Base-by-base conservation (phyloP, 2,888 invertebrate genomes). In the Spodoptera exigua region DNA sequence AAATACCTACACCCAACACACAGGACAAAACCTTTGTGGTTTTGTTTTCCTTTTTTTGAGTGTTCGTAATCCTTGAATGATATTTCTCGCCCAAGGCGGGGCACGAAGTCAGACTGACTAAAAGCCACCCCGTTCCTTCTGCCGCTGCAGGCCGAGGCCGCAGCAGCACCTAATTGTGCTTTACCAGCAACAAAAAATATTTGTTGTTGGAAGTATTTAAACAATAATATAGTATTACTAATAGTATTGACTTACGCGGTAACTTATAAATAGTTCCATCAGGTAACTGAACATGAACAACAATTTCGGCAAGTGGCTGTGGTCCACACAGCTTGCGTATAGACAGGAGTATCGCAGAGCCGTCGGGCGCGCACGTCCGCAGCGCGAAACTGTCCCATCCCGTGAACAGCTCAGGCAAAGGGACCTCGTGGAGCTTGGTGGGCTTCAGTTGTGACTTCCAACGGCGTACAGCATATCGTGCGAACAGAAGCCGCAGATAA, bases 301-400 rank as follows among this genome's bases (percentile, higher is more conserved):
- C 93, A 0, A 95, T 85, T 87, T 96, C 96, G 74, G 87, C 83
- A 87, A 93, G 74, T 17, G 95, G 85, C 56, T 93, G 92, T 27
- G 89, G 86, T 1, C 80, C 83, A 45, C 79, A 86, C 43, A 94
- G 84, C 63, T 95, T 93, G 9, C 94, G 93, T 45, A 96, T 87
- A 57, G 92, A 92, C 12, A 96, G 70, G 7, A 95, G 84, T 0
- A 97, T 17, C 0, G 92, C 89, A 46, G 95, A 94, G 0, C 96
- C 96, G 13, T 95, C 93, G 7, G 95, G 89, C 46, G 95, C 95
- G 0, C 92, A 84, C 0, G 95, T 95, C 43, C 94, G 95, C 51
- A 96, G 87, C 9, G 88, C 83, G 13, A 93, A 76, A 46, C 80
- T 78, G 69, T 95, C 94, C 83, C 85, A 88, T 3, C 91, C 92